Evolutionary conservation across 2,113 vertebrate species (phyloP), one percentile per base, ranked within the genome.

Genomic region (Platysternon megacephalum): DNA sequence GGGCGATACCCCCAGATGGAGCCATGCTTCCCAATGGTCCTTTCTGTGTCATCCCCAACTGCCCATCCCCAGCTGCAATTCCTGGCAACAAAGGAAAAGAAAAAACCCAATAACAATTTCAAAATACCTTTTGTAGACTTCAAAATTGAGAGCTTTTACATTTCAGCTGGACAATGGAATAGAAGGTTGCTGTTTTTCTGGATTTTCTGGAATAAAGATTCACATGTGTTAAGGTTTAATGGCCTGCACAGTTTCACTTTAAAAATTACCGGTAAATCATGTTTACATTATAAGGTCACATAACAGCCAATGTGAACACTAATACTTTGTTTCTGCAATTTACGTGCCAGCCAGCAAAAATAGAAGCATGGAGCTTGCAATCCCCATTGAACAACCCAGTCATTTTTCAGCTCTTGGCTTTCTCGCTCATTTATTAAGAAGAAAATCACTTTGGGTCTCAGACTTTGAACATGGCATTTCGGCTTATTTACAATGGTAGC

Each of bases 291-390:
- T 82, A 51, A 14, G 49, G 49, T 2, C 24, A 72, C 80, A 53
- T 68, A 91, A 56, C 3, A 93, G 24, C 58, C 53, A n/a, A n/a
- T n/a, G 11, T 82, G 89, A 96, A 87, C 74, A 35, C 17, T 86
- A 72, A 90, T 42, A 14, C 39, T 68, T n/a, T 93, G 95, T 91
- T 91, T 91, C 85, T 95, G 85, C 52, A 88, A 11, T 78, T 95
- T 85, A 93, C 85, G 88, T 85, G 76, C 76, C 68, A 93, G 7
- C 35, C 48, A 91, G 89, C 46, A 87, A 79, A 89, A 96, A 32
- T 5, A 7, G 78, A 85, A 72, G 44, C 68, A 82, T 65, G 29
- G 49, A 3, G 49, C 58, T 87, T 89, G 16, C 55, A 80, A 55
- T 86, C 44, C 79, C 56, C 49, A 24, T 2, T 80, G 51, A 74